A percentile compares a stretch with the other conserved stretches of the same genome.
Conservation (phyloP, 2,113 vertebrate genomes). For the Cettia cetti region DNA sequence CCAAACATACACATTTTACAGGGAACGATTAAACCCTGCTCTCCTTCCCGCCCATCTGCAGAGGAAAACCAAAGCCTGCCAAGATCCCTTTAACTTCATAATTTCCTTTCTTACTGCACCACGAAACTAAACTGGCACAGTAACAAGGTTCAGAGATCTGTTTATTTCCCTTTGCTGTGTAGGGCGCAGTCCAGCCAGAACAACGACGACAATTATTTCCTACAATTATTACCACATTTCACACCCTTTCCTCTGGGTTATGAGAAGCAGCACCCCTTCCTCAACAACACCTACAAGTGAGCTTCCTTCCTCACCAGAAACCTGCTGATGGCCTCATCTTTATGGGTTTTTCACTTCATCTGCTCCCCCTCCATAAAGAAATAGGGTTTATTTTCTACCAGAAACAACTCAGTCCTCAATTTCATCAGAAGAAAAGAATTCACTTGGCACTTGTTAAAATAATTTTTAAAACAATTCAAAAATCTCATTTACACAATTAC, state of each 20-base stretch:
- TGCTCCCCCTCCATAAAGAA: neutral
- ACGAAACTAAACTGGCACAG: neutral
- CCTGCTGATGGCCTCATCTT: neutral
- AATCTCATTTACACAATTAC: neutral
- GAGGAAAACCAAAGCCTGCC: neutral
- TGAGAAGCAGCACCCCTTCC: conserved; percentile 28
- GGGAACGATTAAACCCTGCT: neutral
- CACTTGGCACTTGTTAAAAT: neutral
- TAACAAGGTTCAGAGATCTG: neutral
- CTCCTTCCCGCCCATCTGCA: neutral
- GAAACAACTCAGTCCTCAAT: neutral
- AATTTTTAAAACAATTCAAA: neutral
- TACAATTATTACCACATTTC: conserved; percentile 55
- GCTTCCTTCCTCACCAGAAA: conserved; percentile 31
- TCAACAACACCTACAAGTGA: neutral
- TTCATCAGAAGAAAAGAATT: neutral
- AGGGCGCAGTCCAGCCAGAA: neutral
- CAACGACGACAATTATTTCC: conserved; percentile 28
- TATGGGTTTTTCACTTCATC: neutral
- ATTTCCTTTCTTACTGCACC: neutral
- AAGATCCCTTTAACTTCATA: neutral
- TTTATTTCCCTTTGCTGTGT: neutral
- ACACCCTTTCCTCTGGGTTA: conserved; percentile 67
- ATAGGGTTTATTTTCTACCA: neutral
- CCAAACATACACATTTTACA: neutral